phyloP scores from a whole-genome alignment of 1,140 invertebrate species.

The Mesaphorura yosii region DNA sequence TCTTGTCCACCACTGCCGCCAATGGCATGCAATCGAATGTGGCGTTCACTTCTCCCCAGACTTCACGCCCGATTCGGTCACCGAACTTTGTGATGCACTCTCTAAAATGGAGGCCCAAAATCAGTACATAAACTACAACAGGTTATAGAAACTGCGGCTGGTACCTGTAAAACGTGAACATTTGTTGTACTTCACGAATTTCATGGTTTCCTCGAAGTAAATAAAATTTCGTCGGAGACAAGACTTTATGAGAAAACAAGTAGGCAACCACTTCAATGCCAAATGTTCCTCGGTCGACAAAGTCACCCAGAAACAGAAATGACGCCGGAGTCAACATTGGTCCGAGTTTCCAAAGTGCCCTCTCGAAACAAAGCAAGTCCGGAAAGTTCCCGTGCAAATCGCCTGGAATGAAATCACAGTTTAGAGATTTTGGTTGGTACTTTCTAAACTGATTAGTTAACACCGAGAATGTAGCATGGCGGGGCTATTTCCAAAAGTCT shows the following conservation, averaged over 20 bases:
- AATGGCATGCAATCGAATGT: slow-evolving; percentile 59
- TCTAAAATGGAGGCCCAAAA: slow-evolving; percentile 30
- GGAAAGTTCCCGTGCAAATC: slow-evolving; percentile 51
- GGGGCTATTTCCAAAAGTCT: slow-evolving; percentile 41
- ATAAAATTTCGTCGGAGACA: slow-evolving; percentile 48
- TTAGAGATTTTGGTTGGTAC: not conserved
- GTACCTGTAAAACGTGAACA: slow-evolving; percentile 57
- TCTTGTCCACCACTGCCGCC: slow-evolving; percentile 56
- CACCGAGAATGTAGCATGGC: slow-evolving; percentile 46
- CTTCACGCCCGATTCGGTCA: slow-evolving; percentile 43
- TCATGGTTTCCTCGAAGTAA: slow-evolving; percentile 55
- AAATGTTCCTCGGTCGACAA: slow-evolving; percentile 50
- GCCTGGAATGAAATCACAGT: slow-evolving; percentile 34
- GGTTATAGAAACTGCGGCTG: slow-evolving; percentile 9
- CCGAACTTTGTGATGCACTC: slow-evolving; percentile 56
- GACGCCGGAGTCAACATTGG: slow-evolving; percentile 45
- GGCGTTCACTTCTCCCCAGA: slow-evolving; percentile 57
- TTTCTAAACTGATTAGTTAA: no score
- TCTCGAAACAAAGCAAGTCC: slow-evolving; percentile 50
- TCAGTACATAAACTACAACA: not conserved
- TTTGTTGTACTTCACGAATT: slow-evolving; percentile 51
- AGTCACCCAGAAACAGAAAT: slow-evolving; percentile 55
- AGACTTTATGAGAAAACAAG: slow-evolving; percentile 51
- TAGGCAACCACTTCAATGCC: slow-evolving; percentile 52
- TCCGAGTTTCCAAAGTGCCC: slow-evolving; percentile 47